Conservation (phyloP, 2,113 vertebrate species). For the Catharus fuscescens region DNA sequence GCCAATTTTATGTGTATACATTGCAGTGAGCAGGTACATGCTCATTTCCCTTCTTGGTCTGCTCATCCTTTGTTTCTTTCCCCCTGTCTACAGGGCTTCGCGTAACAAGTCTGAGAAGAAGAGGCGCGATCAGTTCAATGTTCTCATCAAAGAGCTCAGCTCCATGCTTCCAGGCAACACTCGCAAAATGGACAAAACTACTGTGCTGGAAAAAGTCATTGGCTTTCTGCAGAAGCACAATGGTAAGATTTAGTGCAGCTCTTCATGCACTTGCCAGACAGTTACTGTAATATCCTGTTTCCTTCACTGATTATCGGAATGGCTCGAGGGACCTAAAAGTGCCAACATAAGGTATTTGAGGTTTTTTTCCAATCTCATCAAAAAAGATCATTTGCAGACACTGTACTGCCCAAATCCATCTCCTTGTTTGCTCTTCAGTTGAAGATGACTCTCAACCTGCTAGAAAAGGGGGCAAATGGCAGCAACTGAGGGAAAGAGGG, state of each 20-base stretch:
- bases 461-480: neutral
- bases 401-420: neutral
- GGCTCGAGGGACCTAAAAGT: neutral
- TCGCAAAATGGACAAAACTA: constrained; percentile 85
- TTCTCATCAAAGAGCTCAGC: constrained; percentile 86
- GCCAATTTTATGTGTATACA: neutral
- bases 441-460: neutral
- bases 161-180: constrained; percentile 84
- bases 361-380: neutral
- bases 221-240: constrained; percentile 84
- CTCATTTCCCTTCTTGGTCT: neutral
- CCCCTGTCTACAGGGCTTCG: constrained; percentile 74
- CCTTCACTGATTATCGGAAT: neutral
- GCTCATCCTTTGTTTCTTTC: neutral
- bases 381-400: neutral
- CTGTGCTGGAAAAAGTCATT: constrained; percentile 85
- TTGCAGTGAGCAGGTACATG: neutral
- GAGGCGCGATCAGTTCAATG: constrained; percentile 84
- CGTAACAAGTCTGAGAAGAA: constrained; percentile 88
- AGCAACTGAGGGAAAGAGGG: neutral
- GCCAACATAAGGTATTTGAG: neutral
- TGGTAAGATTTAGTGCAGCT: constrained; percentile 68
- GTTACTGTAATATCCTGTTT: neutral
- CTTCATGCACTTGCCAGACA: neutral
- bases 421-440: neutral